These are phyloP conservation scores for Iphiclides podalirius DNA, from an alignment of 2,888 invertebrate species.

Conservation along the genomic window DNA sequence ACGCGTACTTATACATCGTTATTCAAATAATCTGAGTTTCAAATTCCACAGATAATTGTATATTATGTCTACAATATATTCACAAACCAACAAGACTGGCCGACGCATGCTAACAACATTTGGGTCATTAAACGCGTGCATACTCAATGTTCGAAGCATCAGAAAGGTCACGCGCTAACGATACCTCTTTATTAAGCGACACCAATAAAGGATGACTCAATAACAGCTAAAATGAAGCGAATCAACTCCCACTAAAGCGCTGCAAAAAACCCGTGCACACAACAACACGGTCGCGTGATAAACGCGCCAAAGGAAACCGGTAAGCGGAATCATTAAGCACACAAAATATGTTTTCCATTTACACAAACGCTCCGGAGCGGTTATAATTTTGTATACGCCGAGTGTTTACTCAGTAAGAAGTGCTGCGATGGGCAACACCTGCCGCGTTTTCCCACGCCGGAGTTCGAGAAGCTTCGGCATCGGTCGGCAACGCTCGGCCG, in stretches of 20 bases:
- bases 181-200: conserved; percentile 50
- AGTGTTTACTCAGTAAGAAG: conserved; percentile 80
- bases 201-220: conserved; percentile 68
- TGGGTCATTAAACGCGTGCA: conserved; percentile 24
- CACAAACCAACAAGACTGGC: conserved; percentile 10
- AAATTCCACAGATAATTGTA: no score
- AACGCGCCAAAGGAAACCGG: conserved; percentile 65
- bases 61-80: no score
- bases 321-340: conserved; percentile 77
- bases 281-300: conserved; percentile 58
- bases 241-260: conserved; percentile 47
- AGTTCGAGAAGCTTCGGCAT: conserved; percentile 63
- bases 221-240: conserved; percentile 63
- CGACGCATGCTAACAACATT: conserved; percentile 19
- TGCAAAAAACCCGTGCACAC: conserved; percentile 53
- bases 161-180: conserved; percentile 54
- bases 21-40: no score
- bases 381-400: conserved; percentile 80
- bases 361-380: conserved; percentile 67
- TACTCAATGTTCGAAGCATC: conserved; percentile 29
- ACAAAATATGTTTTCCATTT: conserved; percentile 80
- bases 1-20: no score
- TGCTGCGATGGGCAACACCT: conserved; percentile 76
- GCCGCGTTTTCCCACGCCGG: conserved; percentile 75
- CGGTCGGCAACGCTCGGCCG: conserved; percentile 39